Base-by-base conservation (phyloP, 2,888 invertebrate species). In the Lordiphosa andalusiaca region DNA sequence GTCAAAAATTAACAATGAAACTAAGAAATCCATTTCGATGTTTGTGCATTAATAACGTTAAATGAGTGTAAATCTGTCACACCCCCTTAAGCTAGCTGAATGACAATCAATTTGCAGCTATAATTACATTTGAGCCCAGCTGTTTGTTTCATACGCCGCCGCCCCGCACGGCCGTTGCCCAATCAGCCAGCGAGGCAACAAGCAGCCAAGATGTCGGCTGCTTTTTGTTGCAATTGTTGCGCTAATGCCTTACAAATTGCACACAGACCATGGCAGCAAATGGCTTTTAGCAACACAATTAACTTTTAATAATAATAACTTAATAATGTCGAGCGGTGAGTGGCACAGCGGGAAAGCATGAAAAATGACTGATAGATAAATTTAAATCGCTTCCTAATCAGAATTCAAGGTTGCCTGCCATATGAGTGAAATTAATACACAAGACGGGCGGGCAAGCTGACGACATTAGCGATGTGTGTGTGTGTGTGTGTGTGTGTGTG, bases 301-400 rank as follows among this genome's bases (percentile, higher is more conserved):
- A 81, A 74, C 33, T 72, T 71, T 67, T 68, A 73, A 77, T 74
- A 74, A 77, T 74, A 74, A 71, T 64, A 76, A 67, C 72, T 75
- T 69, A 75, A 78, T 78, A 68, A 68, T 72, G 47, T 59, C 47
- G 57, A 53, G 44, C 40, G 57, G 37, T 46, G 35, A 53, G 38
- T 21, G 56, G 38, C 41, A 40, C 51, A 44, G 44, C n/a, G 23
- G 48, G 16, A 37, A 16, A 16, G 52, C 49, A 59, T 58, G 52
- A 64, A 59, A 66, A 69, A 67, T 69, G 72, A 71, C 62, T 73
- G 42, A 62, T 73, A 73, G 80, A 73, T 69, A 78, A 53, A 75
- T 73, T 70, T 54, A 76, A 80, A 78, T 81, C 76, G 83, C 72
- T 81, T 82, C 80, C 83, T 80, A 82, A 82, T 80, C 83, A 76